Evolutionary conservation across 2,888 invertebrate genomes (phyloP).

Genomic region (Tinea semifulvella): DNA sequence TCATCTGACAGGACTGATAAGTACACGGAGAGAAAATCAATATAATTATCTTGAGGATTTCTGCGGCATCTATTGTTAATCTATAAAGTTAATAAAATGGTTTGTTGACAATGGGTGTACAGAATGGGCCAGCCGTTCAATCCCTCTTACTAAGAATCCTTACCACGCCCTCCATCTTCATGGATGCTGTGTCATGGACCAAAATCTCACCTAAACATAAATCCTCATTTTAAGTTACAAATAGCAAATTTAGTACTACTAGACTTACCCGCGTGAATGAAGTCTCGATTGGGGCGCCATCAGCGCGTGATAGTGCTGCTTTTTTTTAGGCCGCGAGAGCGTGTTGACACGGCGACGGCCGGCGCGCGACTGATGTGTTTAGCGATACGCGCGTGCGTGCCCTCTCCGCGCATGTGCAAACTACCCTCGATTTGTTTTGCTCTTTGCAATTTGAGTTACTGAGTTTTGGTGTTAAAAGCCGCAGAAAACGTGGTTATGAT

Average conservation of each 20-base stretch:
- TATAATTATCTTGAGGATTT: slow-evolving; percentile 32
- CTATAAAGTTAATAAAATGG: slow-evolving; percentile 42
- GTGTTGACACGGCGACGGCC: slow-evolving; percentile 30
- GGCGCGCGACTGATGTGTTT: slow-evolving; percentile 43
- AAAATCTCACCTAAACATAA: slow-evolving; percentile 12
- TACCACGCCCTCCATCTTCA: slow-evolving; percentile 51
- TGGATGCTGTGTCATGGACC: slow-evolving; percentile 46
- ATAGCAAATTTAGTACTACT: neutral
- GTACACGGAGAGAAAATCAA: slow-evolving; percentile 47
- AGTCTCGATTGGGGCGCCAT: slow-evolving; percentile 58
- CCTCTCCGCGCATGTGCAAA: slow-evolving; percentile 44
- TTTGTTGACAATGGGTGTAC: slow-evolving; percentile 57
- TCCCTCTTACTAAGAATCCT: no score
- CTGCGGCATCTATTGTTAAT: slow-evolving; percentile 24
- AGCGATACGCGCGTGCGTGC: slow-evolving; percentile 38
- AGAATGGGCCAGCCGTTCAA: no score
- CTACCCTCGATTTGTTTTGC: slow-evolving; percentile 52
- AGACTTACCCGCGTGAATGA: slow-evolving; percentile 54
- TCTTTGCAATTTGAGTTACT: slow-evolving; percentile 21
- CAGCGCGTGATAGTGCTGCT: slow-evolving; percentile 41
- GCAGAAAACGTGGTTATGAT: slow-evolving; percentile 54
- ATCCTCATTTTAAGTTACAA: neutral
- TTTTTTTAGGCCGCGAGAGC: slow-evolving; percentile 24
- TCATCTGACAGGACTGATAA: slow-evolving; percentile 16
- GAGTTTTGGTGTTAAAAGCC: slow-evolving; percentile 28